Evolutionary conservation across 92 coral and sea anemone genomes (phyloP).

Genomic region (Palythoa caribaeorum): DNA sequence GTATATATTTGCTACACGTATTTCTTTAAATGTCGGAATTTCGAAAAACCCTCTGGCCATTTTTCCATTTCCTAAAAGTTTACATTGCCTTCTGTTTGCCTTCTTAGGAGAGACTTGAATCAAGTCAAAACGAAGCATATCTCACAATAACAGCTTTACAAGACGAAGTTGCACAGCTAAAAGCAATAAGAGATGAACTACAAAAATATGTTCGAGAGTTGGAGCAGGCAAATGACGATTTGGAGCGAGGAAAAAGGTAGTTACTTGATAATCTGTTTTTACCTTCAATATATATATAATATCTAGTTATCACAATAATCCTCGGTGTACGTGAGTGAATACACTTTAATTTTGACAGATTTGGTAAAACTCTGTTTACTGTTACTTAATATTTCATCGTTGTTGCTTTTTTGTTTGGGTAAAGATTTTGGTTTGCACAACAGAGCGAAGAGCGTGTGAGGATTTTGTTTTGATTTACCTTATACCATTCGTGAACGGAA

Average conservation of each 20-base stretch:
- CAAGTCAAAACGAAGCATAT: constrained; percentile 97
- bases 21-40: constrained; percentile 21
- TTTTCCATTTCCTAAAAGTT: not conserved
- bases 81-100: constrained; percentile 1
- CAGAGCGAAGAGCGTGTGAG: not conserved
- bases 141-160: constrained; percentile 96
- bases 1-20: constrained; percentile 44
- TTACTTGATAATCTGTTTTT: constrained; percentile 1
- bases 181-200: constrained; percentile 97
- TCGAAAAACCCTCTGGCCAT: not conserved
- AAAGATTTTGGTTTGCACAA: constrained; percentile 4
- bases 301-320: not conserved
- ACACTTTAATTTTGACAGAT: not conserved
- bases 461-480: not conserved
- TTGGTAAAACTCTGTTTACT: constrained; percentile 17
- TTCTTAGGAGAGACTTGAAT: constrained; percentile 98
- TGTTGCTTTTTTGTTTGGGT: constrained; percentile 6
- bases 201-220: constrained; percentile 98
- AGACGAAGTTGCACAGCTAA: constrained; percentile 96
- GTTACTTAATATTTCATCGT: constrained; percentile 25
- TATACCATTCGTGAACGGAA: not conserved
- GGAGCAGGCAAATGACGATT: constrained; percentile 98
- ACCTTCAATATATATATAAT: not conserved
- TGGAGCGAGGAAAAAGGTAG: constrained; percentile 98
- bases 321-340: not conserved